A percentile compares a stretch with the other conserved stretches of the same genome.
These are phyloP conservation scores for Miniopterus natalensis DNA, from an alignment of 2,113 vertebrate species.

Conservation along the genomic window DNA sequence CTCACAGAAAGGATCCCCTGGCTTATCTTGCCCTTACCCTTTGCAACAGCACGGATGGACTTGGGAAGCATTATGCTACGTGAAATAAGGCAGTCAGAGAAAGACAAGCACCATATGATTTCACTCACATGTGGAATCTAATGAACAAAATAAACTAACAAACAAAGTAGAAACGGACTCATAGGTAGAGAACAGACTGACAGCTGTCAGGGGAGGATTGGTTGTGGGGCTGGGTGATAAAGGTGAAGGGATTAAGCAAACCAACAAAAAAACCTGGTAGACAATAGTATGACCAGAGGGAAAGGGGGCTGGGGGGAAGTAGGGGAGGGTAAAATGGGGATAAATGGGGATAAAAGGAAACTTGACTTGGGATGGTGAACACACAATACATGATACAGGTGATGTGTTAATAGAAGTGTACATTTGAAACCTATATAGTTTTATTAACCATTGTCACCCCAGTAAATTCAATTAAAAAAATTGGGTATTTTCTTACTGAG, in stretches of 20 bases:
- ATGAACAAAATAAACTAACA: neutral
- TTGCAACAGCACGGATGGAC: neutral
- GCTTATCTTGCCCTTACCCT: neutral
- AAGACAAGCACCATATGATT: neutral
- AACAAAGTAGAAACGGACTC: neutral
- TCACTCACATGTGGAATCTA: neutral
- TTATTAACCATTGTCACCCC: neutral
- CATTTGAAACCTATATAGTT: neutral
- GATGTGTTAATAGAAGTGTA: neutral
- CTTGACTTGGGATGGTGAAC: neutral
- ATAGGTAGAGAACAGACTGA: neutral
- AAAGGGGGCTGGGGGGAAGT: neutral
- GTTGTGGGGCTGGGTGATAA: neutral
- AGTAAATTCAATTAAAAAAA: neutral
- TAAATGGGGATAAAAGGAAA: neutral
- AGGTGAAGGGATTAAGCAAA: neutral
- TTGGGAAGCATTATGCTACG: neutral
- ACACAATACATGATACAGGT: neutral
- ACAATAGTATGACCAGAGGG: neutral
- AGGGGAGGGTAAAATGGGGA: neutral
- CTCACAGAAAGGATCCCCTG: neutral
- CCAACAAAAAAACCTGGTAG: neutral
- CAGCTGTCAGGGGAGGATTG: neutral
- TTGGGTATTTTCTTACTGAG: neutral
- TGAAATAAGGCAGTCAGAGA: neutral